Conservation (phyloP, 2,797 vertebrate genomes). For the Odontamblyopus lacepedii region DNA sequence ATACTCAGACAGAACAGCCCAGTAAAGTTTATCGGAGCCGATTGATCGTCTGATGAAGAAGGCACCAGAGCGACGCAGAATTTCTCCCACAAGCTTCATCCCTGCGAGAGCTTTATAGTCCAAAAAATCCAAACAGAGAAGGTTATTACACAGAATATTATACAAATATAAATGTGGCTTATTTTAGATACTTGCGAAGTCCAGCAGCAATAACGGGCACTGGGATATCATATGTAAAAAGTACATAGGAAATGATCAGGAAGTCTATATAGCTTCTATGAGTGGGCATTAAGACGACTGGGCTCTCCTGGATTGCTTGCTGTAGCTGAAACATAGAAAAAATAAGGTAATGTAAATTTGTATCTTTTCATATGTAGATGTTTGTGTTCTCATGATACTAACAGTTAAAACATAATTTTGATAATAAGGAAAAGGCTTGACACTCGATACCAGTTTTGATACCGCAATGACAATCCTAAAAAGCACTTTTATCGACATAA, state of each 20-base stretch:
- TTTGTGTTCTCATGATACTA: no score
- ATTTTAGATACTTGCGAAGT: constrained; percentile 86
- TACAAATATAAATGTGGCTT: background rate
- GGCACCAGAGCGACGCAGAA: constrained; percentile 91
- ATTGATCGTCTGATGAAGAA: constrained; percentile 95
- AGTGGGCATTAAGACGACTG: constrained; percentile 93
- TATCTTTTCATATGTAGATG: background rate
- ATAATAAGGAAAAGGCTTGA: no score
- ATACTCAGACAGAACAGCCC: constrained; percentile 95
- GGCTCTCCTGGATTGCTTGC: constrained; percentile 85
- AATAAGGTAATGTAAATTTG: background rate
- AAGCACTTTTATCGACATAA: no score
- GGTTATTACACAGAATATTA: background rate
- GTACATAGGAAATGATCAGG: constrained; percentile 88
- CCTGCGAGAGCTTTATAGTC: constrained; percentile 85
- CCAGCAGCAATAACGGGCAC: constrained; percentile 95
- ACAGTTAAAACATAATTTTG: no score
- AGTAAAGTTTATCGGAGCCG: constrained; percentile 91
- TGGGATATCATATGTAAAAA: constrained; percentile 90
- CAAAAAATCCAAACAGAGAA: background rate
- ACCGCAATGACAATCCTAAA: no score
- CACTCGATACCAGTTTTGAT: no score
- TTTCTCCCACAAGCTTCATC: constrained; percentile 91
- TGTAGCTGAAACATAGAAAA: constrained; percentile 78
- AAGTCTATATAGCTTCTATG: constrained; percentile 97